A percentile compares a stretch with the other conserved stretches of the same genome.
Conservation (phyloP, 2,888 invertebrate genomes). For the Nephrotoma guestfalica region DNA sequence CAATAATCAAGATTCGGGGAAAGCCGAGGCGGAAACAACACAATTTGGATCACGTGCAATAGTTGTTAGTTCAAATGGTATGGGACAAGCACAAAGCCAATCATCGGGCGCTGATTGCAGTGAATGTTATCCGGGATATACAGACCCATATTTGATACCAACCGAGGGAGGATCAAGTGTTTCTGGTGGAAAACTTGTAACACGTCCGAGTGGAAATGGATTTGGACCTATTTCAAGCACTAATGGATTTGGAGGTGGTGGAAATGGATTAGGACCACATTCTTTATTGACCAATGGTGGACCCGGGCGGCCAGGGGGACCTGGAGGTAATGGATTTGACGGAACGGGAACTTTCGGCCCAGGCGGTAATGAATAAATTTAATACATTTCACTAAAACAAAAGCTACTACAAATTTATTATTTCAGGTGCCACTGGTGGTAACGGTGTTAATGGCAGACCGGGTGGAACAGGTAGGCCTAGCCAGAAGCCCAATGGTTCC, state of each 20-base stretch:
- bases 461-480: background rate
- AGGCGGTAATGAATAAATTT: background rate
- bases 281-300: background rate
- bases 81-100: conserved; percentile 83
- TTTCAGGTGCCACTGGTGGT: background rate
- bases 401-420: too few relatives aligned
- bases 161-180: conserved; percentile 8
- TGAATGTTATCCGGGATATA: conserved; percentile 34
- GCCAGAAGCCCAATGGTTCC: background rate
- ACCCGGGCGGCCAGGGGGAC: background rate
- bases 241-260: background rate
- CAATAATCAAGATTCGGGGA: conserved; percentile 43
- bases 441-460: background rate
- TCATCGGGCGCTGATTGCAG: conserved; percentile 55
- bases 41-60: conserved; percentile 33
- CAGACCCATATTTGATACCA: background rate
- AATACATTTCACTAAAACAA: background rate
- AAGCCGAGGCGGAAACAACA: conserved; percentile 68
- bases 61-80: conserved; percentile 56
- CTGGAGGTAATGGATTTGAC: background rate
- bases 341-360: background rate
- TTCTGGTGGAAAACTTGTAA: conserved; percentile 1
- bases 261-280: background rate
- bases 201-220: background rate
- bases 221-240: background rate